phyloP scores from a whole-genome alignment of 2,797 vertebrate species.

The Schizothorax lantsangensis region DNA sequence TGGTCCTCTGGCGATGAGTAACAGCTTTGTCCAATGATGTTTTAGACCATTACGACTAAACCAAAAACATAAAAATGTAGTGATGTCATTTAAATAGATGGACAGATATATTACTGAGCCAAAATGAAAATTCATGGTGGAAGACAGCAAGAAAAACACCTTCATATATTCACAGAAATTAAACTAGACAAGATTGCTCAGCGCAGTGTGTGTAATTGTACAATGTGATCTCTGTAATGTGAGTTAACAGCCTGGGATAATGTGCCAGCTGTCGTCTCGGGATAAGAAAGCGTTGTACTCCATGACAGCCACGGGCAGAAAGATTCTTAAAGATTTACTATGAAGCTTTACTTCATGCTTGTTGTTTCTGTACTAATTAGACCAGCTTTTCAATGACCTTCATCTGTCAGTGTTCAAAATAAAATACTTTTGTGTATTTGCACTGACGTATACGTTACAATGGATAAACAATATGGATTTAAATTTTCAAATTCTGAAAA shows the following conservation, averaged over 20 bases:
- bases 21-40: background rate
- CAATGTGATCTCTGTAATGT: background rate
- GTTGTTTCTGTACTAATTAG: background rate
- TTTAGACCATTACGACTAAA: constrained; percentile 22
- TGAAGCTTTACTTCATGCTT: constrained; percentile 5
- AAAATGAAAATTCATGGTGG: background rate
- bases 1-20: constrained; percentile 79
- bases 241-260: constrained; percentile 21
- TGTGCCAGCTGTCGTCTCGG: constrained; percentile 7
- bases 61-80: constrained; percentile 32
- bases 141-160: background rate
- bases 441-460: constrained; percentile 7
- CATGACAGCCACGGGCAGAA: background rate
- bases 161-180: background rate
- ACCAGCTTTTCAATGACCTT: background rate
- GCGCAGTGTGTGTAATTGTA: background rate
- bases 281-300: background rate
- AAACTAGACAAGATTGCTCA: background rate
- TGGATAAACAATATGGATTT: background rate
- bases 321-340: constrained; percentile 5
- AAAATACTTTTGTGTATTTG: constrained; percentile 1
- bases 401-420: background rate
- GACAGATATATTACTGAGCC: background rate
- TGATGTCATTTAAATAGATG: background rate
- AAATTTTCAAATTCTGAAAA: background rate